A percentile compares a stretch with the other conserved stretches of the same genome.
phyloP scores from a whole-genome alignment of 2,113 vertebrate genomes.

The Rallus limicola region DNA sequence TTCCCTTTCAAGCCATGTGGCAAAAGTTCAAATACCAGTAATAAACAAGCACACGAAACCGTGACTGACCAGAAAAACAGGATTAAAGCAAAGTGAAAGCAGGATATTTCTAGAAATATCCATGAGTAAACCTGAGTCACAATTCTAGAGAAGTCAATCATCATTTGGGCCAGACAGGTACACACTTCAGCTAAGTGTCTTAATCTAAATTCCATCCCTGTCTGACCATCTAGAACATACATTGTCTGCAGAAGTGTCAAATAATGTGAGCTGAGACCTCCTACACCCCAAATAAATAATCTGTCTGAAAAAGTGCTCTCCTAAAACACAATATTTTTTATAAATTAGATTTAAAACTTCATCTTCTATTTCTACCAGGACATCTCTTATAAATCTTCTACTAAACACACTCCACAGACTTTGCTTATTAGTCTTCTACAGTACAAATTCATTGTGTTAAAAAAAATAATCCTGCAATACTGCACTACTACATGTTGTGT shows the following conservation, averaged over 20 bases:
- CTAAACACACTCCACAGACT: background rate
- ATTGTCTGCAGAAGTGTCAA: background rate
- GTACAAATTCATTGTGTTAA: background rate
- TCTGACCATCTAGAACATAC: background rate
- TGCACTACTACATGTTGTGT: accelerated
- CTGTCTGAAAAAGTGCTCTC: background rate
- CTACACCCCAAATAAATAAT: background rate
- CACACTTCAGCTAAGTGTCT: background rate
- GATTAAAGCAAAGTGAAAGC: background rate
- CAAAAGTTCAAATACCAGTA: background rate
- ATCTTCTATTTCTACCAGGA: background rate
- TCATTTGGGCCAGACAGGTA: background rate
- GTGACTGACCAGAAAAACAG: background rate
- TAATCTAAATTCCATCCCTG: background rate
- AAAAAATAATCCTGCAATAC: background rate
- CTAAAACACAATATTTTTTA: background rate
- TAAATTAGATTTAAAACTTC: background rate
- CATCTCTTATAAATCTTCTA: background rate
- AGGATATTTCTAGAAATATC: background rate
- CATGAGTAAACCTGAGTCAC: background rate
- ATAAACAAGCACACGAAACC: background rate
- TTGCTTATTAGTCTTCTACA: background rate
- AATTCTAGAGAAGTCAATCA: background rate
- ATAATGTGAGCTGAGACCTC: background rate
- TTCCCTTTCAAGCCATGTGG: background rate